Conservation (phyloP, 2,113 vertebrate genomes). For the Isurus oxyrinchus region DNA sequence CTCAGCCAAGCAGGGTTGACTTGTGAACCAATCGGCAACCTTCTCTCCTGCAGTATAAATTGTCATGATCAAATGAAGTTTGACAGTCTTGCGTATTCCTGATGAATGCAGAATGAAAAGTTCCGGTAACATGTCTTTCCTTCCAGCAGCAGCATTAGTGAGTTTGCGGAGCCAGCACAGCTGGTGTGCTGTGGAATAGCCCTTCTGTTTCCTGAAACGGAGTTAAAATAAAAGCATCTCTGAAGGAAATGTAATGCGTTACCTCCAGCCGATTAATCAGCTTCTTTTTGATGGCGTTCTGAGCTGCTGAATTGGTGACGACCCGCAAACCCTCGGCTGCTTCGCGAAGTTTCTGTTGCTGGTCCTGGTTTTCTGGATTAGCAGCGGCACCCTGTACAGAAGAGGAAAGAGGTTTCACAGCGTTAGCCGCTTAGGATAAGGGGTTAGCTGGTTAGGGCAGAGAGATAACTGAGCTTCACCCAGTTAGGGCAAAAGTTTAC, state of each 20-base stretch:
- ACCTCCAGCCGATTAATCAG: conserved; percentile 93
- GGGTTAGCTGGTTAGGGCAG: too few species aligned
- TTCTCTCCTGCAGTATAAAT: too few species aligned
- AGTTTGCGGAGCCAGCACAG: too few species aligned
- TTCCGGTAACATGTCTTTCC: too few species aligned
- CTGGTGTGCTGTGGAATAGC: too few species aligned
- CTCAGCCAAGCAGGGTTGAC: too few species aligned
- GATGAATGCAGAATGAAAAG: too few species aligned
- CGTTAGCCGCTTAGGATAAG: neutral
- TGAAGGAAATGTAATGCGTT: neutral
- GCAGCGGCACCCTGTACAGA: conserved; percentile 81
- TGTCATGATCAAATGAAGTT: too few species aligned
- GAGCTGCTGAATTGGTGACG: conserved; percentile 91
- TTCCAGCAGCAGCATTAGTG: too few species aligned
- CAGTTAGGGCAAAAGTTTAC: neutral
- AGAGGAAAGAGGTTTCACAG: neutral
- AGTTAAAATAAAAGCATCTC: neutral
- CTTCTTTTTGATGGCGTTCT: conserved; percentile 98
- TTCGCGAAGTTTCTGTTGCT: conserved; percentile 88
- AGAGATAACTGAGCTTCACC: neutral
- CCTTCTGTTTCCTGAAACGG: neutral
- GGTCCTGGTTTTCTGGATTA: conserved; percentile 93
- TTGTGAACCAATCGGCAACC: too few species aligned
- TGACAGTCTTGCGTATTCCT: too few species aligned
- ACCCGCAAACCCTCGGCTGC: conserved; percentile 90